phyloP scores from a whole-genome alignment of 2,113 vertebrate species.

The Nyctibius bracteatus region DNA sequence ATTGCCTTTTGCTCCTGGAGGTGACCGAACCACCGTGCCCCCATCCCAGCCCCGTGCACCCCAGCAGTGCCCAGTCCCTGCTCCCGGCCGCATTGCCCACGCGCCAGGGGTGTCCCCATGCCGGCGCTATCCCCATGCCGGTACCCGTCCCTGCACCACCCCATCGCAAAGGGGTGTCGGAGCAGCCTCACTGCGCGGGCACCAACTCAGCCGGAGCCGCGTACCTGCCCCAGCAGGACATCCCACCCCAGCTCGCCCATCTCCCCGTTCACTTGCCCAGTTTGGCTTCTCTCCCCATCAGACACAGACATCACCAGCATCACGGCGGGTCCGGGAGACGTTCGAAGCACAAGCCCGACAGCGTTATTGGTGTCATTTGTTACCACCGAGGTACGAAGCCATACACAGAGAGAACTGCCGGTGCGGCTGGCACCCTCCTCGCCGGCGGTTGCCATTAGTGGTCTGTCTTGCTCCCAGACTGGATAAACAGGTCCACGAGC shows the following conservation, averaged over 20 bases:
- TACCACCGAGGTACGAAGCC: neutral
- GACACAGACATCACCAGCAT: neutral
- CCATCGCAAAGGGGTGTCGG: neutral
- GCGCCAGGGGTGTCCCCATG: accelerated
- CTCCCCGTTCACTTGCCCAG: neutral
- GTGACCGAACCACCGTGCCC: accelerated
- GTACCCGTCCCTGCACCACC: neutral
- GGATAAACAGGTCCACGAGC: conserved; percentile 15
- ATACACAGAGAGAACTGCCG: accelerated
- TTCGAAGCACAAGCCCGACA: accelerated
- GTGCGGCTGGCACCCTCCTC: neutral
- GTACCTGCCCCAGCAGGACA: neutral
- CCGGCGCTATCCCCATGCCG: accelerated
- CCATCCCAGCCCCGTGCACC: accelerated
- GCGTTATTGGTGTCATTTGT: neutral
- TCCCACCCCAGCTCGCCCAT: neutral
- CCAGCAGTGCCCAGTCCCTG: accelerated
- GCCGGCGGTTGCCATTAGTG: neutral
- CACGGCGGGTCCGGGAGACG: accelerated
- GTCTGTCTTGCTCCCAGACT: conserved; percentile 2
- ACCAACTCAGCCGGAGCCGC: accelerated
- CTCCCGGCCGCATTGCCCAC: accelerated
- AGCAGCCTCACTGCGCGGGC: accelerated
- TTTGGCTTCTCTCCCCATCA: neutral
- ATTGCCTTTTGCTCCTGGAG: neutral